A percentile compares a stretch with the other conserved stretches of the same genome.
Conservation (phyloP, 1,140 invertebrate species). For the Phortica variegata region DNA sequence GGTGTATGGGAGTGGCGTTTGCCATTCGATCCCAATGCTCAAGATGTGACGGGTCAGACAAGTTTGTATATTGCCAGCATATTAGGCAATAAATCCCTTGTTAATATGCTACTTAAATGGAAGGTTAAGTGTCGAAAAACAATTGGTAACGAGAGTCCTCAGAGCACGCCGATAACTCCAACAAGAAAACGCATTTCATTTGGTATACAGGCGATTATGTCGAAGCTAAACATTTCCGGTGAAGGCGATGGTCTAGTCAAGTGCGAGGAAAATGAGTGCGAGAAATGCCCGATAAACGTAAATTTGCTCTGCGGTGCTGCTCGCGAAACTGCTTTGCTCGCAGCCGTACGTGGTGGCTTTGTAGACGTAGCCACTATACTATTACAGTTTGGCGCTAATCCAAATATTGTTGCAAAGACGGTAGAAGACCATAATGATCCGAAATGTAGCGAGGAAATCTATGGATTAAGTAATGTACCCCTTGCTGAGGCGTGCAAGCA, state of each 20-base stretch:
- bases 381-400: slow-evolving; percentile 72
- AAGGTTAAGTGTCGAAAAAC: slow-evolving; percentile 67
- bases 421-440: slow-evolving; percentile 58
- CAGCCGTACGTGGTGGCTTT: slow-evolving; percentile 75
- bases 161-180: slow-evolving; percentile 50
- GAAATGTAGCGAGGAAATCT: slow-evolving; percentile 57
- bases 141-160: slow-evolving; percentile 42
- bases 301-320: slow-evolving; percentile 70
- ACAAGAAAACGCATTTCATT: slow-evolving; percentile 77
- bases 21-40: slow-evolving; percentile 86
- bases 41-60: slow-evolving; percentile 87
- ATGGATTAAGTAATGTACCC: slow-evolving; percentile 60
- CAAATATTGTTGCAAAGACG: slow-evolving; percentile 65
- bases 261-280: slow-evolving; percentile 58
- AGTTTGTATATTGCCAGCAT: slow-evolving; percentile 85
- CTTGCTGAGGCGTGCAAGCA: slow-evolving; percentile 75
- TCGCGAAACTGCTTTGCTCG: slow-evolving; percentile 74
- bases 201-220: slow-evolving; percentile 85
- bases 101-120: slow-evolving; percentile 77
- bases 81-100: slow-evolving; percentile 77
- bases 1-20: slow-evolving; percentile 81
- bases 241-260: slow-evolving; percentile 28
- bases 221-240: slow-evolving; percentile 68
- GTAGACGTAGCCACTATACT: slow-evolving; percentile 73
- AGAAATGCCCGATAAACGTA: slow-evolving; percentile 71